Conservation (phyloP, 92 coral and sea anemone species). For the Epizoanthus scotinus region DNA sequence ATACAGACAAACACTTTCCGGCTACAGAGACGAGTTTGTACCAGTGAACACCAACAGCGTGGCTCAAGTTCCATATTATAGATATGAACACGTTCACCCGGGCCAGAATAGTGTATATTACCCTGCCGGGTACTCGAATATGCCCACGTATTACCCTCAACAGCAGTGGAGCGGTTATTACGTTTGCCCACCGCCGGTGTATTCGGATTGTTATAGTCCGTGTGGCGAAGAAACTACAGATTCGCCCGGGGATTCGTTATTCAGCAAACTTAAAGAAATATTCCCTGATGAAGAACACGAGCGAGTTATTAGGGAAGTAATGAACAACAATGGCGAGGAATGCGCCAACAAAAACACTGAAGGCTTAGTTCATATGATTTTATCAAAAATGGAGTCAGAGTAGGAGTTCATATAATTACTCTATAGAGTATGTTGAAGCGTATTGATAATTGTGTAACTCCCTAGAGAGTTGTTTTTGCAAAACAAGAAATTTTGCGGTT, state of each 20-base stretch:
- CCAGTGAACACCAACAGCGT: slow-evolving; percentile 1
- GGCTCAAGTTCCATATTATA: not conserved
- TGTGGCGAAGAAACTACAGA: not conserved
- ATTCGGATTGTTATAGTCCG: not conserved
- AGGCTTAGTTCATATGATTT: not conserved
- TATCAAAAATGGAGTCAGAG: not conserved
- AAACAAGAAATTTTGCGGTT: no score
- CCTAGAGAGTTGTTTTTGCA: no score
- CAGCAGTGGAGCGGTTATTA: slow-evolving; percentile 37
- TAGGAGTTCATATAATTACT: no score
- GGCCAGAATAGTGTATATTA: slow-evolving; percentile 5
- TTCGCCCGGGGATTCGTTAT: not conserved
- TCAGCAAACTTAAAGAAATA: slow-evolving; percentile 3
- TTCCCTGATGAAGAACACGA: slow-evolving; percentile 19
- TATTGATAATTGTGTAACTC: no score
- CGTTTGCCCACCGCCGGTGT: not conserved
- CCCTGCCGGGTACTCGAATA: slow-evolving; percentile 1
- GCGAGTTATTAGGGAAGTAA: slow-evolving; percentile 10
- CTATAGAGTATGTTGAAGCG: no score
- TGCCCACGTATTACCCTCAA: slow-evolving; percentile 23
- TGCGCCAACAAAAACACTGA: not conserved
- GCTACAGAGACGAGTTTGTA: slow-evolving; percentile 8
- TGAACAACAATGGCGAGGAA: slow-evolving; percentile 9
- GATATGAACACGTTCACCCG: slow-evolving; percentile 11
- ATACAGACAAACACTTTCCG: slow-evolving; percentile 14